Base-by-base conservation (phyloP, 2,888 invertebrate species). In the Xylophagus ater region DNA sequence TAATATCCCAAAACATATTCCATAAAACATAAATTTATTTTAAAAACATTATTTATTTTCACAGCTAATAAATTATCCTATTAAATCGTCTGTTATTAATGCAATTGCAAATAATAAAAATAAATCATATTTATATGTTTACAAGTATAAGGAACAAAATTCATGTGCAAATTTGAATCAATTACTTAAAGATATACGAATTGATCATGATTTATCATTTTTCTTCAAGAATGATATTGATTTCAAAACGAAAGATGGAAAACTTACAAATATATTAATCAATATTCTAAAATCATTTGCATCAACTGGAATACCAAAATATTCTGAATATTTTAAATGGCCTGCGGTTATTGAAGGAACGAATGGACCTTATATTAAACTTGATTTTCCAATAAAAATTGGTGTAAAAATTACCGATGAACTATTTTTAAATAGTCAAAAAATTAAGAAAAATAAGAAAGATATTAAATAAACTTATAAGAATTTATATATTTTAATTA, bases 201-300 rank as follows among this genome's bases (percentile, higher is more conserved):
- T 69, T 2, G 67, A 71, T 43, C 70, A 71, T 40, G 52, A 69
- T 4, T 57, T 68, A 19, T 66, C 70, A 45, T 48, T 70, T 18
- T 70, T 70, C 48, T 53, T 53, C 9, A 42, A 37, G 2, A 12
- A 13, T 4, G 12, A 23, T 10, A 15, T 19, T 4, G 17, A 31
- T 4, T 14, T 37, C 7, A 54, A 51, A 34, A 41, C 44, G 12
- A 32, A 40, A 8, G 59, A 60, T 32, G 46, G 44, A n/a, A 30
- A 39, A 29, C 50, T 65, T 10, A 56, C 61, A 2, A 50, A 56
- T 17, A 53, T 54, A 19, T 55, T 68, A 56, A 52, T 66, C 14
- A 43, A 47, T 23, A 21, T 49, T 13, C 50, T 50, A 50, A 49
- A 50, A 4, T 47, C 45, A 32, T 51, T 51, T 35, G 51, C 47